Evolutionary conservation across 2,113 vertebrate species (phyloP).

Genomic region (Axis porcinus): DNA sequence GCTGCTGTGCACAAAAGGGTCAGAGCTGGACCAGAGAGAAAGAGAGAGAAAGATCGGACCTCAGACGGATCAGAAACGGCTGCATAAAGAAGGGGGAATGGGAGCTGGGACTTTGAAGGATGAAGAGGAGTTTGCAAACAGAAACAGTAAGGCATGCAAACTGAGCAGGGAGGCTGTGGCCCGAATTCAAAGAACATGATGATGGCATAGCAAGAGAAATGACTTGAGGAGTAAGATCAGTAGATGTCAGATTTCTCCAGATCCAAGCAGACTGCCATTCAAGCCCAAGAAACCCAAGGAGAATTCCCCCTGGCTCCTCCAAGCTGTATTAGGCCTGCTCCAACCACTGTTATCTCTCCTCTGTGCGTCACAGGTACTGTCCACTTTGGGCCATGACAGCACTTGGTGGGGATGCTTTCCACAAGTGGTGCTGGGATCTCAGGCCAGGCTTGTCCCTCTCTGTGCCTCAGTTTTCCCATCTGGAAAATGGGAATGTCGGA

Average conservation of each 20-base stretch:
- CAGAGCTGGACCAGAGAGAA: not conserved
- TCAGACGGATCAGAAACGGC: not conserved
- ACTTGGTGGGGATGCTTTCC: not conserved
- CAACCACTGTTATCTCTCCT: not conserved
- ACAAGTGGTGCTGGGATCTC: not conserved
- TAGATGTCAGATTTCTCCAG: not conserved
- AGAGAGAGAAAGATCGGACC: not conserved
- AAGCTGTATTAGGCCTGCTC: not conserved
- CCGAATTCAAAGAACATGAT: not conserved
- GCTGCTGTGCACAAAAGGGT: not conserved
- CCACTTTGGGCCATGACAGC: no score
- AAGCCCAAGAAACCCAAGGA: not conserved
- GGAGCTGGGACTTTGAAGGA: not conserved
- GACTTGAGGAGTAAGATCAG: not conserved
- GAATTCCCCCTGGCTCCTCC: no score
- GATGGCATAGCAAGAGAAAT: not conserved
- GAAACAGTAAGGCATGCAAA: not conserved
- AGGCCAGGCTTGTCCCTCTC: not conserved
- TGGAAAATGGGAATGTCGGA: not conserved
- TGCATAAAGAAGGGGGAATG: not conserved
- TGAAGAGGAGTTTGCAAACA: conserved; percentile 14
- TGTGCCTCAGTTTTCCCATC: not conserved
- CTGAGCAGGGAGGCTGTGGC: not conserved
- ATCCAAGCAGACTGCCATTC: not conserved
- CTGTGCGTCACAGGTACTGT: not conserved